Conservation (phyloP, 2,113 vertebrate genomes). For the Tricholaema leucomelas region DNA sequence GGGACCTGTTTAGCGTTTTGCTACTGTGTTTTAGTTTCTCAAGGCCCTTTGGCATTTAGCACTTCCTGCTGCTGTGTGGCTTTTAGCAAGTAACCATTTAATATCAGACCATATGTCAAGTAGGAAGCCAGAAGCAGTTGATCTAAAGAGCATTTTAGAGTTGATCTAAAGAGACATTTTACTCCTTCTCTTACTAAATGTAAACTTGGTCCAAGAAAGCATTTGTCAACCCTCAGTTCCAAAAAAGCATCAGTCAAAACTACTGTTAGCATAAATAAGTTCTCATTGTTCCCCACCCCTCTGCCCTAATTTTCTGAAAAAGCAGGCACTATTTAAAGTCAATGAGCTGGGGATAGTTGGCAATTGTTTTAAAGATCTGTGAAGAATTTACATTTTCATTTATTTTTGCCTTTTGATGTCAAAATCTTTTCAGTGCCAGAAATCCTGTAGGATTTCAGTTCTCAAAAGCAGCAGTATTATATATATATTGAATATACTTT, state of each 20-base stretch:
- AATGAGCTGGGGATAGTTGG: neutral
- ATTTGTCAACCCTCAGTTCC: neutral
- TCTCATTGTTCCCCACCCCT: neutral
- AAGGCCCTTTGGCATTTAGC: conserved; percentile 36
- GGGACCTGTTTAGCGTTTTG: conserved; percentile 13
- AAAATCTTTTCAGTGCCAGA: neutral
- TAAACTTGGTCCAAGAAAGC: neutral
- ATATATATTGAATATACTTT: neutral
- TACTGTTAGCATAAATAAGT: neutral
- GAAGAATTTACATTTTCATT: neutral
- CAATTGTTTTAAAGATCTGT: neutral
- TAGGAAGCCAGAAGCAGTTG: neutral
- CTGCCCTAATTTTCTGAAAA: neutral
- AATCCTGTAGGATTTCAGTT: neutral
- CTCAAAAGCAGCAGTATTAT: neutral
- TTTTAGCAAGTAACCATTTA: conserved; percentile 37
- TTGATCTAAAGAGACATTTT: neutral
- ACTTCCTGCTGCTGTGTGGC: conserved; percentile 52
- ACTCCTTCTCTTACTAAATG: neutral
- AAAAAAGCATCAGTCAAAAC: neutral
- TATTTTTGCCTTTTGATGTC: neutral
- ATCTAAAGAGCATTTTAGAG: neutral
- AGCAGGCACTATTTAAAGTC: neutral
- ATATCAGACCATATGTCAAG: neutral
- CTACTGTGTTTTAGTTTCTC: conserved; percentile 21